Base-by-base conservation (phyloP, 1,140 invertebrate genomes). In the Aphelenchoides besseyi region DNA sequence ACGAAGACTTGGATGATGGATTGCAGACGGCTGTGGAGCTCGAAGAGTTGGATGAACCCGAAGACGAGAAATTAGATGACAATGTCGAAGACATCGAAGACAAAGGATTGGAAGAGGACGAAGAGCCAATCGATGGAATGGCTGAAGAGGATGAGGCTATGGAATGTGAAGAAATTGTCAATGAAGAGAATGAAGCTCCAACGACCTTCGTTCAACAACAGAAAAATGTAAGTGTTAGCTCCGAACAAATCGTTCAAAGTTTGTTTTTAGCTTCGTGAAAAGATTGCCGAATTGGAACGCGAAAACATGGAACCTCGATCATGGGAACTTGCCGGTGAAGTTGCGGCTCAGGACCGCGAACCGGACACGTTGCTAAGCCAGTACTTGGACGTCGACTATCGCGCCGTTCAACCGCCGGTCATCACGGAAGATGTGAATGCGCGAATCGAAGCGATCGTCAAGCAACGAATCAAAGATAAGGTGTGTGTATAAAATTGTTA, bases 321-420 rank as follows among this genome's bases (percentile, higher is more conserved):
- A n/a, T 41, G 37, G 37, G 37, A 41, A n/a, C n/a, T 41, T 5
- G 5, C 37, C n/a, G 37, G 37, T 41, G 95, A 98, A 89, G 89
- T 93, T 0, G 88, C 88, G 61, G 92, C 90, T 0, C 83, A 87
- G 5, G 88, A 86, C 73, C 87, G 96, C 64, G 94, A 95, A 2
- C 90, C 92, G 83, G 95, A 98, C 87, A 94, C 93, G 18, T 85
- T 98, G 28, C 85, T 98, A 0, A 90, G 97, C 85, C 92, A 97
- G 85, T 89, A 92, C 75, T 87, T 98, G 0, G 91, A 95, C 76
- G 95, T 94, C 87, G 93, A 97, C 85, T 41, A 41, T n/a, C 5
- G n/a, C 5, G 37, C 37, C 37, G n/a, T 41, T 41, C 37, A 41
- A 41, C 5, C 93, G 16, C 94, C 94, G 12, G 87, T 92, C 2